Base-by-base conservation (phyloP, 2,797 vertebrate genomes). In the Sandelia bainsii region DNA sequence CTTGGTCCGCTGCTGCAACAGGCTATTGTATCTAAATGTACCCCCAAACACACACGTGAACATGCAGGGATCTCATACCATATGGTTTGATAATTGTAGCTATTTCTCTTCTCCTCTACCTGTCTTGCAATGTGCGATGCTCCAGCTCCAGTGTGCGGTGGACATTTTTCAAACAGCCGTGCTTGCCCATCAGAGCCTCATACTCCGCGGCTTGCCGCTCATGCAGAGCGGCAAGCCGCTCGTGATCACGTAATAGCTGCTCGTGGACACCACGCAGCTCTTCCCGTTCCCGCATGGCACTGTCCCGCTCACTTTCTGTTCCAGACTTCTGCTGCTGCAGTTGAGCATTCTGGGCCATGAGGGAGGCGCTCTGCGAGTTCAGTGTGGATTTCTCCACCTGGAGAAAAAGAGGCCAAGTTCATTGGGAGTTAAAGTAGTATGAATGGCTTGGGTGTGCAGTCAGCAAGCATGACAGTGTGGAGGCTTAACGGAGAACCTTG, bases 381-480 rank as follows among this genome's bases (percentile, higher is more conserved):
- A 98, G 93, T 0, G 96, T 96, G 14, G 96, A 98, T 63, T 96
- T 97, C 87, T 98, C 97, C 75, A 98, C 97, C 97, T 98, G 87
- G 14, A 77, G 77, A 25, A 62, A 50, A 66, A 10, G 8, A 27
- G 11, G 57, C 1, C 3, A 12, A 19, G 19, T 19, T 63, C 19
- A 64, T 49, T n/a, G 5, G 19, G n/a, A 40, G n/a, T 72, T 60
- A 39, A 29, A 29, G 20, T 42, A 4, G n/a, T 9, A 50, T 42
- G 20, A 22, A 50, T 37, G 4, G 32, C 54, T 56, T 42, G n/a
- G 25, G n/a, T 29, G 8, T 61, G 32, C 5, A 40, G 44, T 40
- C 48, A 22, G 40, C 16, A 4, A 34, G 20, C 12, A 40, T 23
- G 32, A 20, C 9, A 6, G 6, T 52, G 20, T 22, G 60, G 44